These are phyloP conservation scores for Pseudomyrmex flavicornis DNA, from an alignment of 1,140 invertebrate genomes.

Conservation along the genomic window DNA sequence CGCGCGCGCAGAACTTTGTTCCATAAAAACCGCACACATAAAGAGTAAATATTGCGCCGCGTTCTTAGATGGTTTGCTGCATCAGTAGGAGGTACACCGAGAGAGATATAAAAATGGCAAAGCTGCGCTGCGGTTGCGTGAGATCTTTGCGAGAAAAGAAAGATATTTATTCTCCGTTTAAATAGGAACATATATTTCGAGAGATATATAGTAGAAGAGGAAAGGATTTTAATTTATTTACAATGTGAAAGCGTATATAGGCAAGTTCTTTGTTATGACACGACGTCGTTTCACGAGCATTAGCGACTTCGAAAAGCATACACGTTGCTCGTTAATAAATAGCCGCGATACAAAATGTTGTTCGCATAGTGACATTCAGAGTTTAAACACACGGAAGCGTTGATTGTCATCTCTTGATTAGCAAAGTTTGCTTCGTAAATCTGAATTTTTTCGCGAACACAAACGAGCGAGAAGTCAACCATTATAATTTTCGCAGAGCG, in stretches of 20 bases:
- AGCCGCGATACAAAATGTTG: background rate
- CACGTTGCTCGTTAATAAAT: background rate
- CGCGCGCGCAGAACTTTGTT: background rate
- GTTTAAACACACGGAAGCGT: background rate
- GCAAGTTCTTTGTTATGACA: conserved; percentile 38
- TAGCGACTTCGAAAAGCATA: background rate
- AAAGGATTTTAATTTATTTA: conserved; percentile 51
- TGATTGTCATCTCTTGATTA: conserved; percentile 3
- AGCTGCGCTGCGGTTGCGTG: background rate
- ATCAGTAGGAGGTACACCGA: background rate
- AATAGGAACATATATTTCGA: background rate
- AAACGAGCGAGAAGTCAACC: background rate
- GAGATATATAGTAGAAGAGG: background rate
- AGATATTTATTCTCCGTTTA: conserved; percentile 17
- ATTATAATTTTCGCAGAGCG: conserved; percentile 18
- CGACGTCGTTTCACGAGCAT: conserved; percentile 24
- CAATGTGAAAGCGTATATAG: conserved; percentile 36
- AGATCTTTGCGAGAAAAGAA: background rate
- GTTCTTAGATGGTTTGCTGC: conserved; percentile 8
- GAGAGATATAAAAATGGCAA: conserved; percentile 2
- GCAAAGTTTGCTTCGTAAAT: background rate
- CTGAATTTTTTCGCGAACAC: background rate
- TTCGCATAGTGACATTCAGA: conserved; percentile 1
- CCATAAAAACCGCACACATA: conserved; percentile 26
- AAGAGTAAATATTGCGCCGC: conserved; percentile 29